phyloP scores from a whole-genome alignment of 2,113 vertebrate genomes.

The Pampusana beccarii region DNA sequence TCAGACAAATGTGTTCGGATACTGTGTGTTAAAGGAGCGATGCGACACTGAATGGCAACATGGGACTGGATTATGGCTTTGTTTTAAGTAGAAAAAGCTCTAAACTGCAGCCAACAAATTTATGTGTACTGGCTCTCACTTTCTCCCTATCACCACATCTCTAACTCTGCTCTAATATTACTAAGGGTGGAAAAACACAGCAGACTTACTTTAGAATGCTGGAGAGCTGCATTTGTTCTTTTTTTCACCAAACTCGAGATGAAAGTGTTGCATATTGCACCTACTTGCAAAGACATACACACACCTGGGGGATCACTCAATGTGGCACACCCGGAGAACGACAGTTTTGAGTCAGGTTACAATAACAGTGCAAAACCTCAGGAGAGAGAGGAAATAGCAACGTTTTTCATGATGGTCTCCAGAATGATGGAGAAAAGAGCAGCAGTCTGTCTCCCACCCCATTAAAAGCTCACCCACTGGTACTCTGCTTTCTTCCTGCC shows the following conservation, averaged over 20 bases:
- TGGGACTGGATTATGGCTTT: background rate
- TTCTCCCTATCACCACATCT: background rate
- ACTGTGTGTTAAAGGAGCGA: background rate
- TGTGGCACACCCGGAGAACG: background rate
- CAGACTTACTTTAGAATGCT: background rate
- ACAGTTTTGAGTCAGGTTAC: background rate
- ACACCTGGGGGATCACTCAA: background rate
- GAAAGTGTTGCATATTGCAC: background rate
- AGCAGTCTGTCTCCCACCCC: slow-evolving; percentile 71
- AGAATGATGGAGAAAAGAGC: slow-evolving; percentile 72
- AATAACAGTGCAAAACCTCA: slow-evolving; percentile 5
- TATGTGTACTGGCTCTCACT: background rate
- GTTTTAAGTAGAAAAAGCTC: background rate
- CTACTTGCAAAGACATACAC: background rate
- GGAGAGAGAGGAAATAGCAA: slow-evolving; percentile 39
- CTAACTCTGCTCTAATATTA: background rate
- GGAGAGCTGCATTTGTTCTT: background rate
- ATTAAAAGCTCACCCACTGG: slow-evolving; percentile 74
- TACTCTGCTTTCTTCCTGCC: slow-evolving; percentile 72
- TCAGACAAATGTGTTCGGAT: background rate
- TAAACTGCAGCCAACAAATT: background rate
- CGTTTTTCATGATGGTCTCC: slow-evolving; percentile 69
- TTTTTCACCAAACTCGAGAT: background rate
- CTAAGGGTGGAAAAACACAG: background rate
- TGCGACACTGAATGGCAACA: background rate